Evolutionary conservation across 2,797 vertebrate species (phyloP), one percentile per base, ranked within the genome.

Genomic region (Lindbergichthys nudifrons): DNA sequence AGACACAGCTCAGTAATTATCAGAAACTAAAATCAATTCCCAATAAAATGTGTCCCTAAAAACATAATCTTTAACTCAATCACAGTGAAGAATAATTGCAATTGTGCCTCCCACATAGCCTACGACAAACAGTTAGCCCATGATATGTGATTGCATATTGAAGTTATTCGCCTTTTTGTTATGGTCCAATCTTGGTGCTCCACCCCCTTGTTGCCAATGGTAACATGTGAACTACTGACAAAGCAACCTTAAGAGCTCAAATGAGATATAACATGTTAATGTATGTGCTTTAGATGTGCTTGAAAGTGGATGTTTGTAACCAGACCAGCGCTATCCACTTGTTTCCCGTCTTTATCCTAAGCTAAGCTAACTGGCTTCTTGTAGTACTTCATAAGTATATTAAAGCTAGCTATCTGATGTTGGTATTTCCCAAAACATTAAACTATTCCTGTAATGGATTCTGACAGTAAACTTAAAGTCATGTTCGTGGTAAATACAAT

Each of bases 401-500:
- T 23, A 30, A 21, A 16, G 42, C 57, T 5, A 10, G 41, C 45
- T 41, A 18, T 36, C 26, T 0, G 0, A 3, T 10, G 19, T 12
- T 7, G 54, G 12, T 60, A 30, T 68, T 39, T 48, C 9, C 7
- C 21, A 14, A 32, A 61, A 42, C 21, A 4, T 54, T 5, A 36
- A 43, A 36, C 19, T 56, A n/a, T 19, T 30, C 1, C 15, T 71
- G 47, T 3, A 21, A 54, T 9, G 10, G 12, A 69, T 45, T 70
- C 19, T 46, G 23, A 69, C 2, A 0, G 50, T 57, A 50, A 53
- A 79, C 21, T 43, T 32, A 19, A 62, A 51, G 16, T 65, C 3
- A 5, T 18, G 36, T 57, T 70, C 1, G 57, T 21, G 52, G 45
- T 50, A 18, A 69, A 65, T 56, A 52, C 21, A 65, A n/a, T 54